These are phyloP conservation scores for Lordiphosa mommai DNA, from an alignment of 1,140 invertebrate genomes.

Conservation along the genomic window DNA sequence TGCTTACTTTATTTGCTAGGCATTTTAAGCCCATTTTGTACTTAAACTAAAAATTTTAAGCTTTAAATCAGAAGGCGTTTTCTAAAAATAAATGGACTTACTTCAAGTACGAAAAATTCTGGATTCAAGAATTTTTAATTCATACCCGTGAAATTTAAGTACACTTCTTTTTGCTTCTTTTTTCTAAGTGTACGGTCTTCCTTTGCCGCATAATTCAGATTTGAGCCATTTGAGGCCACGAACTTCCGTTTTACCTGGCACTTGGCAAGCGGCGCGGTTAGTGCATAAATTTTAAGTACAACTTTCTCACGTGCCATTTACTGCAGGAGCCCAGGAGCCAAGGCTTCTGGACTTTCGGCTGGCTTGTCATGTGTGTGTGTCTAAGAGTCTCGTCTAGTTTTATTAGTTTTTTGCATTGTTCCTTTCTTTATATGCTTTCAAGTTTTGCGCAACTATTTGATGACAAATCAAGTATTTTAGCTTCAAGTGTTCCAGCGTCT, in stretches of 20 bases:
- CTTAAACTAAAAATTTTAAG: too few species aligned
- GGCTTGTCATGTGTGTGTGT: slow-evolving; percentile 48
- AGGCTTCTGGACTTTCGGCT: slow-evolving; percentile 41
- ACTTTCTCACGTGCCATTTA: slow-evolving; percentile 41
- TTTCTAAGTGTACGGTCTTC: slow-evolving; percentile 16
- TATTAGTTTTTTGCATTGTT: slow-evolving; percentile 55
- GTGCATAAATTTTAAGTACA: slow-evolving; percentile 58
- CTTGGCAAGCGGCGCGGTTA: slow-evolving; percentile 19
- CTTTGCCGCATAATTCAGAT: slow-evolving; percentile 68
- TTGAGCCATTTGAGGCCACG: slow-evolving; percentile 65
- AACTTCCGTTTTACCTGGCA: slow-evolving; percentile 52
- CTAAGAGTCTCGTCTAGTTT: slow-evolving; percentile 44
- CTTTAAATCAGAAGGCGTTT: too few species aligned
- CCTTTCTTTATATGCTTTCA: slow-evolving; percentile 4
- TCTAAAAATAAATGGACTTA: too few species aligned
- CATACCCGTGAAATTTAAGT: too few species aligned
- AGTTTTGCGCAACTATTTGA: slow-evolving; percentile 34
- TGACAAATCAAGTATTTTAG: slow-evolving; percentile 35
- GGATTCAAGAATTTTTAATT: too few species aligned
- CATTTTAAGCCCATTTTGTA: too few species aligned
- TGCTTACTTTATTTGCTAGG: too few species aligned
- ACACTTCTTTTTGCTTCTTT: too few species aligned
- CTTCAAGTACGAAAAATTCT: too few species aligned
- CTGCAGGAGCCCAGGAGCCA: slow-evolving; percentile 21
- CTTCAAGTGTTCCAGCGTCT: too few species aligned